Conservation (phyloP, 2,888 invertebrate species). For the Odontothrips loti region DNA sequence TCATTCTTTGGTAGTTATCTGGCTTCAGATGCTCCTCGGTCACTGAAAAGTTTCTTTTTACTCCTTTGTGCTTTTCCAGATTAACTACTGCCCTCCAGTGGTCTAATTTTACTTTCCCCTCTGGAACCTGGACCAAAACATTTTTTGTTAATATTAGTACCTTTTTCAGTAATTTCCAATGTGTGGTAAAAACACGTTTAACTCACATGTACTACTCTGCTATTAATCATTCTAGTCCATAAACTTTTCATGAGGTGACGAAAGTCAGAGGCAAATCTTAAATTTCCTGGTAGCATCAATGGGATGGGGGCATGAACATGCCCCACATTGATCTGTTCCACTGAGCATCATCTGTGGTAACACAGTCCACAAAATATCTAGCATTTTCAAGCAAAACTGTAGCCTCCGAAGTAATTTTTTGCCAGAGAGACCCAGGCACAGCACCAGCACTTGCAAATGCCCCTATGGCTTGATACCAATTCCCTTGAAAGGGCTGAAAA, state of each 20-base stretch:
- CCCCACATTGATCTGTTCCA: constrained; percentile 41
- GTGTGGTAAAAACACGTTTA: too few relatives aligned
- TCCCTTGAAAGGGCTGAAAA: constrained; percentile 39
- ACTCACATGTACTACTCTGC: background rate
- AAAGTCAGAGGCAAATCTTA: constrained; percentile 41
- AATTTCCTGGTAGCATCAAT: constrained; percentile 35
- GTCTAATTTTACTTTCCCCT: constrained; percentile 28
- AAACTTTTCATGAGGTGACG: constrained; percentile 39
- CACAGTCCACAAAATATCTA: constrained; percentile 38
- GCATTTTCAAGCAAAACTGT: constrained; percentile 37
- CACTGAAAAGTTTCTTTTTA: too few relatives aligned
- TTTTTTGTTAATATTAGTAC: too few relatives aligned
- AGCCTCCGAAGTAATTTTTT: constrained; percentile 39
- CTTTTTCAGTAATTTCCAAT: background rate
- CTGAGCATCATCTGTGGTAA: constrained; percentile 39
- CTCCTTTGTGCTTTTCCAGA: background rate
- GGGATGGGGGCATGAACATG: constrained; percentile 39
- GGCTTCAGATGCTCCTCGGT: too few relatives aligned
- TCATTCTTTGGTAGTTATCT: too few relatives aligned
- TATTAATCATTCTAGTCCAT: constrained; percentile 34
- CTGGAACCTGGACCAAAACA: constrained; percentile 27
- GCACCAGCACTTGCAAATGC: constrained; percentile 40
- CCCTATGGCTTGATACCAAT: constrained; percentile 40
- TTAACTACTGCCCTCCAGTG: constrained; percentile 27
- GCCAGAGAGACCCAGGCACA: constrained; percentile 37